A percentile compares a stretch with the other conserved stretches of the same genome.
These are phyloP conservation scores for Loriculus beryllinus DNA, from an alignment of 2,797 vertebrate genomes.

Conservation along the genomic window DNA sequence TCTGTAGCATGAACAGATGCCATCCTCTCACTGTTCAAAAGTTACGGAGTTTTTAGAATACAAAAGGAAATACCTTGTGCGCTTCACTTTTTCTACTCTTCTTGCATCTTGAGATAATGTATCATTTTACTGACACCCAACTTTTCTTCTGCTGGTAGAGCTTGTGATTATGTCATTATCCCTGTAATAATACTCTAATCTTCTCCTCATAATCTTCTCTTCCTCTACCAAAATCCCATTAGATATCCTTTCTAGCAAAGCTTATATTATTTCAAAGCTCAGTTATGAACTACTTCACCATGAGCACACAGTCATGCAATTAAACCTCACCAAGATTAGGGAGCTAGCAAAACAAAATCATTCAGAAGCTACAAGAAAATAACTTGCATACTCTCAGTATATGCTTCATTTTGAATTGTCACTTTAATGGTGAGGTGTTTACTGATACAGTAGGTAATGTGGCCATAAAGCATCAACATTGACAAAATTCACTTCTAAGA, in stretches of 20 bases:
- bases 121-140: neutral
- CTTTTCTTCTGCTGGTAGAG: neutral
- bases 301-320: constrained; percentile 20
- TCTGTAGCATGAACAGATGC: neutral
- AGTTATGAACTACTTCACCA: constrained; percentile 16
- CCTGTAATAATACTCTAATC: constrained; percentile 23
- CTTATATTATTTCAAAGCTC: constrained; percentile 13
- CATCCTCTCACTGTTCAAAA: neutral
- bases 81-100: neutral
- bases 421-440: constrained; percentile 63
- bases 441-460: neutral
- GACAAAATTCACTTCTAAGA: constrained; percentile 24
- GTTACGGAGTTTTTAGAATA: neutral
- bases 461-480: constrained; percentile 5
- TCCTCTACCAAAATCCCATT: constrained; percentile 26
- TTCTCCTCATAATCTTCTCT: neutral
- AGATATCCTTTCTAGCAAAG: constrained; percentile 16
- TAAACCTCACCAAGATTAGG: constrained; percentile 38
- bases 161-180: constrained; percentile 35
- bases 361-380: constrained; percentile 60
- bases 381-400: constrained; percentile 52
- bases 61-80: neutral
- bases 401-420: constrained; percentile 63
- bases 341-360: constrained; percentile 30
- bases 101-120: constrained; percentile 1